phyloP scores from a whole-genome alignment of 2,888 invertebrate genomes.

The Mesorhabditis sp. region DNA sequence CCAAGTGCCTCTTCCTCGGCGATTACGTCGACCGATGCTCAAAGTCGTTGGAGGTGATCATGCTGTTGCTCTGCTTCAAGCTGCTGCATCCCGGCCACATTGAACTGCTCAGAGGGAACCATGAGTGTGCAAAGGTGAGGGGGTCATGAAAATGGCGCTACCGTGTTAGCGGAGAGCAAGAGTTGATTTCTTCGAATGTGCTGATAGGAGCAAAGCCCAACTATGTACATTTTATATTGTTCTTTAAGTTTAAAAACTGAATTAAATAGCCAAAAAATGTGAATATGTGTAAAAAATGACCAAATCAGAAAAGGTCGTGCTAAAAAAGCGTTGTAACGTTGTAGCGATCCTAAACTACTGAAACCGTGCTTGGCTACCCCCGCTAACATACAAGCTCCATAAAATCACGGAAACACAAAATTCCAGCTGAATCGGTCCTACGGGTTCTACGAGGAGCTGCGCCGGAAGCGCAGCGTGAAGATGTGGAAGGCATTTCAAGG shows the following conservation, averaged over 20 bases:
- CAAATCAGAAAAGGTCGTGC: too few species aligned
- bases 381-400: too few species aligned
- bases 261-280: neutral
- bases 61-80: constrained; percentile 47
- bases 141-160: neutral
- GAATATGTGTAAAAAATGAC: too few species aligned
- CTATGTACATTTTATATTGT: too few species aligned
- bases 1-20: constrained; percentile 41
- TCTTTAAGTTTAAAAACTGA: neutral
- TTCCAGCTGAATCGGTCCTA: constrained; percentile 36
- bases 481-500: constrained; percentile 41
- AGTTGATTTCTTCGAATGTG: too few species aligned
- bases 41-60: constrained; percentile 39
- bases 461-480: constrained; percentile 24
- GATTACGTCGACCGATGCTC: constrained; percentile 51
- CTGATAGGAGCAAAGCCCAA: too few species aligned
- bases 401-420: neutral
- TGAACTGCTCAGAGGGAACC: constrained; percentile 47
- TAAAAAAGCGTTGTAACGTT: neutral
- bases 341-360: neutral
- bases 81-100: constrained; percentile 31
- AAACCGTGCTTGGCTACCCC: neutral
- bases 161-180: neutral
- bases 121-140: constrained; percentile 42
- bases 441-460: constrained; percentile 45